A percentile compares a stretch with the other conserved stretches of the same genome.
Conservation (phyloP, 1,140 invertebrate genomes). For the Penaeus vannamei region DNA sequence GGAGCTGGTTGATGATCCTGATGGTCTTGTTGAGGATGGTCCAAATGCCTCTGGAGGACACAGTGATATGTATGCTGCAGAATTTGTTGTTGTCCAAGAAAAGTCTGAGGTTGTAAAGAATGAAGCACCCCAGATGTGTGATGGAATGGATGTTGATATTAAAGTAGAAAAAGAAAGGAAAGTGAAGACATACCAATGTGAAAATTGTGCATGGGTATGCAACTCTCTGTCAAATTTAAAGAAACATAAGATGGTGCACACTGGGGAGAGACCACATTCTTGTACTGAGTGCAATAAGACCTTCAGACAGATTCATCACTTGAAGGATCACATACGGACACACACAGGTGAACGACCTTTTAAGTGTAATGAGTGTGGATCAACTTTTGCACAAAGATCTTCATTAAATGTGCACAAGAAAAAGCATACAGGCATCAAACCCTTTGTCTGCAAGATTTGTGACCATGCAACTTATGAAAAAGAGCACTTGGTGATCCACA, state of each 20-base stretch:
- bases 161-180: background rate
- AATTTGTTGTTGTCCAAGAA: background rate
- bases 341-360: conserved; percentile 55
- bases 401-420: conserved; percentile 52
- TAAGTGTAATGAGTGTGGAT: conserved; percentile 47
- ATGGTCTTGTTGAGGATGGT: background rate
- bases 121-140: no score
- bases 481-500: conserved; percentile 37
- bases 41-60: background rate
- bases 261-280: conserved; percentile 40
- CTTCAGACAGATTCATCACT: conserved; percentile 49
- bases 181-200: conserved; percentile 34
- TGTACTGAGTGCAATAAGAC: conserved; percentile 40
- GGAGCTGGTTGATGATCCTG: background rate
- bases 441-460: conserved; percentile 36
- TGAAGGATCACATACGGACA: conserved; percentile 39
- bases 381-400: conserved; percentile 45
- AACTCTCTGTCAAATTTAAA: conserved; percentile 33
- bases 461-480: conserved; percentile 44
- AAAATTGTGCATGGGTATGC: conserved; percentile 29
- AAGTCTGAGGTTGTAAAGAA: background rate
- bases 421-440: conserved; percentile 37
- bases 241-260: conserved; percentile 49
- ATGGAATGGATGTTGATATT: background rate
- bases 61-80: background rate